Conservation (phyloP, 64 coral and sea anemone genomes). For the Actinia equina region DNA sequence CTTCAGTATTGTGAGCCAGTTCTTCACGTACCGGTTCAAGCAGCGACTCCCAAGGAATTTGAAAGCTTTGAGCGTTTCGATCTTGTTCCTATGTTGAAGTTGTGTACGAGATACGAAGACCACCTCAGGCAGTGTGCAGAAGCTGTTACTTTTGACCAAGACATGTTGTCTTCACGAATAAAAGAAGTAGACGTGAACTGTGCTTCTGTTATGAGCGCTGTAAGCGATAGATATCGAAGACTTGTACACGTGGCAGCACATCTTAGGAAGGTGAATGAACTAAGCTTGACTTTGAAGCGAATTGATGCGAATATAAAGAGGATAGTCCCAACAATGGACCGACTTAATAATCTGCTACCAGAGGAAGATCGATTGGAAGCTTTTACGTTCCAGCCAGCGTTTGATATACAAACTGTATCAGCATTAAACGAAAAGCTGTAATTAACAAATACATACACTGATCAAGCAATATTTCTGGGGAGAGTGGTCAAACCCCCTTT, state of each 20-base stretch:
- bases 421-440: not conserved
- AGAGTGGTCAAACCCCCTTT: too few species aligned
- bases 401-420: conserved; percentile 12
- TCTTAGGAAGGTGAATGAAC: conserved; percentile 82
- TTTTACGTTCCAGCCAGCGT: conserved; percentile 38
- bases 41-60: conserved; percentile 43
- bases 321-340: conserved; percentile 91
- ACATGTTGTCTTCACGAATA: conserved; percentile 70
- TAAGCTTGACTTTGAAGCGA: conserved; percentile 61
- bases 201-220: conserved; percentile 52
- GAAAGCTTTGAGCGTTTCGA: conserved; percentile 79
- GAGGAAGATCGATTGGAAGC: conserved; percentile 78
- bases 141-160: conserved; percentile 92
- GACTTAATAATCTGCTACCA: conserved; percentile 87
- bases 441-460: not conserved
- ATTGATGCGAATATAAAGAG: conserved; percentile 80
- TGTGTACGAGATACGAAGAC: conserved; percentile 87
- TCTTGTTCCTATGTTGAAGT: conserved; percentile 34
- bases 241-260: conserved; percentile 50
- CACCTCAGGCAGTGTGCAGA: conserved; percentile 89
- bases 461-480: too few species aligned
- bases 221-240: conserved; percentile 70
- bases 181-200: conserved; percentile 78
- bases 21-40: conserved; percentile 53
- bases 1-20: conserved; percentile 70